These are phyloP conservation scores for Pyrocoelia pectoralis DNA, from an alignment of 2,888 invertebrate genomes.

Conservation along the genomic window DNA sequence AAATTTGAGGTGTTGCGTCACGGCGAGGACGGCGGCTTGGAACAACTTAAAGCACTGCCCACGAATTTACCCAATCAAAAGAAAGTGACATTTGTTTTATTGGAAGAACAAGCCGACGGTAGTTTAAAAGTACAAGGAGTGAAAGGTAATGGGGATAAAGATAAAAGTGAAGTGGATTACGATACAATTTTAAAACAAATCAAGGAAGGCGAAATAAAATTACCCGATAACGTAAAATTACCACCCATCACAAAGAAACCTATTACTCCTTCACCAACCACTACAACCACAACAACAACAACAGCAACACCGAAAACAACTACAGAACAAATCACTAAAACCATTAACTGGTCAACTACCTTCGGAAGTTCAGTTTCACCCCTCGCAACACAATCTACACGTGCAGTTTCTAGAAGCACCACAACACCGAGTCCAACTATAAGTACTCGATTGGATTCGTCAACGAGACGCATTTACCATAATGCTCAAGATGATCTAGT, in stretches of 20 bases:
- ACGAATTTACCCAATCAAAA: constrained; percentile 71
- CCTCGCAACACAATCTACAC: constrained; percentile 3
- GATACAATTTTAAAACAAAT: constrained; percentile 83
- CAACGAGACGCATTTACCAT: not conserved
- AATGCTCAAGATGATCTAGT: constrained; percentile 44
- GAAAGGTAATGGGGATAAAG: constrained; percentile 77
- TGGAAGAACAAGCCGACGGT: constrained; percentile 87
- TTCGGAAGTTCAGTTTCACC: constrained; percentile 13
- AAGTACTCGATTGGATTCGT: not conserved
- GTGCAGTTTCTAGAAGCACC: not conserved
- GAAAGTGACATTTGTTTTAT: constrained; percentile 85
- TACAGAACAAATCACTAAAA: constrained; percentile 35
- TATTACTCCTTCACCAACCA: constrained; percentile 30
- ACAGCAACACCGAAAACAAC: constrained; percentile 34
- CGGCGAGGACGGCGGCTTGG: constrained; percentile 74
- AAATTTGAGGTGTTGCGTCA: constrained; percentile 85
- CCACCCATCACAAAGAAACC: constrained; percentile 60
- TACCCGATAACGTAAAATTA: constrained; percentile 62
- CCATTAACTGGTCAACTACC: constrained; percentile 24
- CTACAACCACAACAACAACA: constrained; percentile 39
- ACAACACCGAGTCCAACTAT: constrained; percentile 17
- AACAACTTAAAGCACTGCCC: constrained; percentile 70
- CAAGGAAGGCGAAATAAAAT: constrained; percentile 81
- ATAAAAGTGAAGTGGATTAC: constrained; percentile 76
- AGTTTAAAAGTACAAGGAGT: constrained; percentile 86